Evolutionary conservation across 2,113 vertebrate genomes (phyloP).

Genomic region (Bubo blakistoni): DNA sequence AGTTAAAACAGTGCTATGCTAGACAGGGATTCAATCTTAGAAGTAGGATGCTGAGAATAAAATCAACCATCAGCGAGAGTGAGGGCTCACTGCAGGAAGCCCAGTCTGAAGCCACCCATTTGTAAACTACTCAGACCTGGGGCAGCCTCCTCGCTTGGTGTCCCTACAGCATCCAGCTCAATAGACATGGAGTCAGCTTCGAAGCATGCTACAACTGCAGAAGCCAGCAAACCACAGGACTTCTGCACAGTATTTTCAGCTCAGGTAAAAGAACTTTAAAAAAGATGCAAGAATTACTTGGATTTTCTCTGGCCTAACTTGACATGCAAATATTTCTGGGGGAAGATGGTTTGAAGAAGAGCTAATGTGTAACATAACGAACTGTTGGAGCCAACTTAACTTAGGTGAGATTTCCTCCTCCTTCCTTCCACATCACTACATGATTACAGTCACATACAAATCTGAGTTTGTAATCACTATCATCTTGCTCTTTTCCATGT

Average conservation of each 20-base stretch:
- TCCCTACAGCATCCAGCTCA: background rate
- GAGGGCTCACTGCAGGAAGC: background rate
- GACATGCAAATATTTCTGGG: background rate
- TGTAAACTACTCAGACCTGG: background rate
- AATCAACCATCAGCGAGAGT: background rate
- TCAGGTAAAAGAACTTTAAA: background rate
- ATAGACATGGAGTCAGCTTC: background rate
- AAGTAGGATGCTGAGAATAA: background rate
- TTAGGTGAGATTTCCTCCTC: background rate
- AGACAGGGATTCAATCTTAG: background rate
- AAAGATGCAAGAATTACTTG: background rate
- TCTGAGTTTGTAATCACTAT: background rate
- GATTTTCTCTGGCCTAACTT: background rate
- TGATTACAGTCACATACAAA: background rate
- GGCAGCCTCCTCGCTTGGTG: background rate
- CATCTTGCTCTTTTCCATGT: constrained; percentile 11
- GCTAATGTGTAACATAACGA: background rate
- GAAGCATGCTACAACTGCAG: background rate
- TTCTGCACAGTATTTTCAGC: background rate
- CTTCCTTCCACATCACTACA: background rate
- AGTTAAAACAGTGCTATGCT: background rate
- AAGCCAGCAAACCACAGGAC: background rate
- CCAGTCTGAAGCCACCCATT: background rate
- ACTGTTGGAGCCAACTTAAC: background rate
- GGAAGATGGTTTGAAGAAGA: background rate